phyloP scores from a whole-genome alignment of 2,888 invertebrate species.

The Epirrhoe alternata region DNA sequence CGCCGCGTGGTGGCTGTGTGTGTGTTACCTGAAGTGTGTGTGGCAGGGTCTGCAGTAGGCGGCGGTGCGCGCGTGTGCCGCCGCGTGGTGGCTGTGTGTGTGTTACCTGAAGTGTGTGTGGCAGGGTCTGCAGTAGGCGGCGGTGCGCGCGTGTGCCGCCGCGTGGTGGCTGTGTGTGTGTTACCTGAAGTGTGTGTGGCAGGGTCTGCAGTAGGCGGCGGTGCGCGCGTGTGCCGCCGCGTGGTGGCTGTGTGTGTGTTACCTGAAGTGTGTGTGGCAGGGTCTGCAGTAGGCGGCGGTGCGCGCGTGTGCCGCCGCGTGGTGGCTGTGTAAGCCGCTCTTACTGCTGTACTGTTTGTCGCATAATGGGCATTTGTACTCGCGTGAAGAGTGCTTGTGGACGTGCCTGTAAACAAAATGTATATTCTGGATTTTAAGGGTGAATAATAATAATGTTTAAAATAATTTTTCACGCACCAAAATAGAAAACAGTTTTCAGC shows the following conservation, averaged over 20 bases:
- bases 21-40: background rate
- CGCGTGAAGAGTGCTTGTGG: conserved; percentile 54
- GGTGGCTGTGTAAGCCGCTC: conserved; percentile 50
- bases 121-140: too few relatives aligned
- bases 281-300: conserved; percentile 52
- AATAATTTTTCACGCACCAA: too few relatives aligned
- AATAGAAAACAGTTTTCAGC: too few relatives aligned
- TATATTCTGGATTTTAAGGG: background rate
- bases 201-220: background rate
- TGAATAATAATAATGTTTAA: too few relatives aligned
- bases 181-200: background rate
- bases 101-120: too few relatives aligned
- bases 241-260: too few relatives aligned
- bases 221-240: background rate
- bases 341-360: conserved; percentile 57
- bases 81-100: too few relatives aligned
- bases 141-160: too few relatives aligned
- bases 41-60: background rate
- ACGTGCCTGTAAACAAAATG: conserved; percentile 49
- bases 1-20: background rate
- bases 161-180: too few relatives aligned
- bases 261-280: conserved; percentile 55
- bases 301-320: conserved; percentile 51
- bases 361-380: conserved; percentile 56
- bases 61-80: background rate